Base-by-base conservation (phyloP, 2,797 vertebrate genomes). In the Pseudopleuronectes americanus region DNA sequence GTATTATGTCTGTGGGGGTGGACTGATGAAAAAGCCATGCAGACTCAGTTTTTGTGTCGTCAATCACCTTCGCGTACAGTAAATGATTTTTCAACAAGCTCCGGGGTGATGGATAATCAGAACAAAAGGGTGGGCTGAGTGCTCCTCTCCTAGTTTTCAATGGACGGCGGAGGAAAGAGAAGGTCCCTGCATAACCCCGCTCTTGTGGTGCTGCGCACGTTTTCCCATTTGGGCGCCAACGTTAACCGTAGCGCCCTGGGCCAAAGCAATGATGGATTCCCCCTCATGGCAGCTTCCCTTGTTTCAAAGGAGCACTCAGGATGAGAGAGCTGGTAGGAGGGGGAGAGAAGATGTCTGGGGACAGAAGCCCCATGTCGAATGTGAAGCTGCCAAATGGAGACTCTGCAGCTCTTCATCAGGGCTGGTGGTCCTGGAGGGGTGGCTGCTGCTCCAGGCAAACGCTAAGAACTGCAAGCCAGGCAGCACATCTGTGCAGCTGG, bases 71-170 rank as follows among this genome's bases (percentile, higher is more conserved):
- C 80, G 3, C 4, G 64, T 87, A 92, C 86, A 90, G 88, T 92
- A 90, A 92, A 92, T 90, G 79, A 93, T 90, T 92, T 91, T 85
- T 89, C 86, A 87, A 89, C 85, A 84, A 84, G 85, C 92, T 86
- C 61, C 72, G 0, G 87, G 88, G 87, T 92, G 89, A 92, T 90
- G 82, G 91, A 91, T 92, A 88, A 89, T 89, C 87, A 84, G 76
- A 84, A 62, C 7, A 76, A 45, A 86, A 74, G 59, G 82, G 71
- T 77, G 77, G 81, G 78, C 74, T 28, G 84, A 85, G 71, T 64
- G 68, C 72, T 84, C 67, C 69, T 77, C 71, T 68, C 4, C 67
- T 53, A 61, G 55, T 82, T 85, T 76, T 87, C 80, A 79, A 68
- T 52, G 83, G 83, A 83, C 36, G 17, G 64, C 1, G 21, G 57